Evolutionary conservation across 2,797 vertebrate species (phyloP).

Genomic region (Xerus rutilus): DNA sequence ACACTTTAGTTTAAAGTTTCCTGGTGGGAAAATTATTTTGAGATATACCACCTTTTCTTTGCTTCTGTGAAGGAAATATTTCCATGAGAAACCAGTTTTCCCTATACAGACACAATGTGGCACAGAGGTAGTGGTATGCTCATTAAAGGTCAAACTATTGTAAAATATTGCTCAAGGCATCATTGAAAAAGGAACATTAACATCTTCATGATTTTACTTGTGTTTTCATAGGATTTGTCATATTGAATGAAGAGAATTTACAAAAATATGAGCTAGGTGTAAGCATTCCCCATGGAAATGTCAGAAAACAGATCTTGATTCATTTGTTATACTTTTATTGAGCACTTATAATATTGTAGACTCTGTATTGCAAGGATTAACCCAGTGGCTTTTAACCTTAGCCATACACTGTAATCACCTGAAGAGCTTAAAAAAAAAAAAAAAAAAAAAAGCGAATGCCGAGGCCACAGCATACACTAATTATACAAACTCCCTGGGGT

Average conservation of each 20-base stretch:
- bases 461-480: background rate
- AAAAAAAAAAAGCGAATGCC: background rate
- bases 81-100: conserved; percentile 19
- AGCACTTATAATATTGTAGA: background rate
- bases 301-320: background rate
- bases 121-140: background rate
- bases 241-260: background rate
- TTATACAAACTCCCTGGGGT: background rate
- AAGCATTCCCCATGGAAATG: background rate
- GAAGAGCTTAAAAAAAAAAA: background rate
- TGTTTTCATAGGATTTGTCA: background rate
- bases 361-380: background rate
- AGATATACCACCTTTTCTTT: background rate
- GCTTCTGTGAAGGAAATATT: background rate
- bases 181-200: background rate
- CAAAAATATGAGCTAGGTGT: background rate
- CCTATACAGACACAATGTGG: background rate
- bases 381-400: background rate
- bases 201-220: background rate
- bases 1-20: background rate
- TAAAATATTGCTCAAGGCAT: background rate
- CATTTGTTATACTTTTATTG: background rate
- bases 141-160: background rate
- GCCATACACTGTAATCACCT: background rate
- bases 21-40: conserved; percentile 45